Evolutionary conservation across 2,888 invertebrate species (phyloP), one percentile per base, ranked within the genome.

Genomic region (Noctua comes): DNA sequence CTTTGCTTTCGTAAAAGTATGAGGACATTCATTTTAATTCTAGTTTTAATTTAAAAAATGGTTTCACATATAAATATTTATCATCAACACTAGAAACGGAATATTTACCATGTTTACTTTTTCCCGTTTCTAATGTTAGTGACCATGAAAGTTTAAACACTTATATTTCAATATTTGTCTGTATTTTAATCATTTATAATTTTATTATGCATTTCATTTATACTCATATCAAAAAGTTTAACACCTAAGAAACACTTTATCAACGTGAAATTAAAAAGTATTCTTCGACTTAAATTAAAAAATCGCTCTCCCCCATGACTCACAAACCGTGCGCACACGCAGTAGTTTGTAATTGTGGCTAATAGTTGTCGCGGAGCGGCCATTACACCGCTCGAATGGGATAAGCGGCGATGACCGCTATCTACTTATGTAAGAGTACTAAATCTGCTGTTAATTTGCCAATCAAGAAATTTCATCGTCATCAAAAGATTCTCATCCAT

Each of bases 361-460:
- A 92, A 93, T 93, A 89, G 90, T 88, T 92, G 93, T 94, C 94
- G 93, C 93, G 90, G 86, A 59, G 54, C 65, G 88, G 84, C 88
- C 89, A 90, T 92, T 92, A 92, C 86, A 83, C 82, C 80, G 77
- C 78, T 71, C 73, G 73, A 83, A 59, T 72, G 71, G 79, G 83
- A 74, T 78, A 54, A 84, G 77, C 84, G 74, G 51, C 76, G 79
- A 74, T 80, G 76, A 68, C 73, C 79, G 73, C 84, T 82, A 81
- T 68, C 51, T 54, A 83, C 69, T 80, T 76, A 74, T 54, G 66
- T 84, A 82, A 82, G 59, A 70, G 77, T 46, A 31, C 43, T 24
- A 21, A 40, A 40, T 21, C n/a, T 51, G 69, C 31, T 64, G 31
- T 27, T 74, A 51, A 68, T 59, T 82, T 36, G 13, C 48, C 27